Percentiles rank a stretch among this genome's conserved stretches.
Evolutionary conservation across 2,113 vertebrate genomes (phyloP).

Genomic region (Crocuta crocuta): DNA sequence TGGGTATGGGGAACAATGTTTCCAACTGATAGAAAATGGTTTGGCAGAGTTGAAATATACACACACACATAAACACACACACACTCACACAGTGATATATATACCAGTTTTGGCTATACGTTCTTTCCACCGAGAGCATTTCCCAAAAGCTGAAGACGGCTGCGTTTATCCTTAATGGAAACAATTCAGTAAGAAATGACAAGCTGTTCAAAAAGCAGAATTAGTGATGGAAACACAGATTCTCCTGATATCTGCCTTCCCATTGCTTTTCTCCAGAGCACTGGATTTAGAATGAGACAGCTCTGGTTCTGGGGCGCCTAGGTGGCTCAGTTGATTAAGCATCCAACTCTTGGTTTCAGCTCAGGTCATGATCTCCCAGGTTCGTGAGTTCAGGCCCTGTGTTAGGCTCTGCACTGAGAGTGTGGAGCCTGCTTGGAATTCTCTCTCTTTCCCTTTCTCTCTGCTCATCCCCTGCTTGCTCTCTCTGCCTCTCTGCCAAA

Average conservation of each 20-base stretch:
- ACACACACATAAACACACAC: no score
- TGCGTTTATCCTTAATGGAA: not conserved
- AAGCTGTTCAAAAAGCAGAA: not conserved
- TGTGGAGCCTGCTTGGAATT: no score
- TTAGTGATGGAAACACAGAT: not conserved
- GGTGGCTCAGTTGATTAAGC: no score
- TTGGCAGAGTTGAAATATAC: not conserved
- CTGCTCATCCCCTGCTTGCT: no score
- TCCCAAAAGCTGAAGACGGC: not conserved
- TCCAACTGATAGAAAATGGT: not conserved
- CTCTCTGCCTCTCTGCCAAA: no score
- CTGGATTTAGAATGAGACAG: not conserved
- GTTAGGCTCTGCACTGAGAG: no score
- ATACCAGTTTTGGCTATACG: not conserved
- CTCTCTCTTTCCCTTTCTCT: no score
- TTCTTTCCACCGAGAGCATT: not conserved
- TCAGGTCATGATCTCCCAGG: no score
- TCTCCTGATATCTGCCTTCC: not conserved
- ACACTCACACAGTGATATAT: no score
- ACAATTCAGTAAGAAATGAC: not conserved
- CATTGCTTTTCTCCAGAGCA: not conserved
- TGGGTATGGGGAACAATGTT: not conserved
- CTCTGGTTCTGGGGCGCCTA: not conserved
- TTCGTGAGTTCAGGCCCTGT: no score
- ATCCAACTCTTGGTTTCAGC: no score